These are phyloP conservation scores for Monodelphis domestica DNA, from an alignment of 2,797 vertebrate genomes.

Conservation along the genomic window DNA sequence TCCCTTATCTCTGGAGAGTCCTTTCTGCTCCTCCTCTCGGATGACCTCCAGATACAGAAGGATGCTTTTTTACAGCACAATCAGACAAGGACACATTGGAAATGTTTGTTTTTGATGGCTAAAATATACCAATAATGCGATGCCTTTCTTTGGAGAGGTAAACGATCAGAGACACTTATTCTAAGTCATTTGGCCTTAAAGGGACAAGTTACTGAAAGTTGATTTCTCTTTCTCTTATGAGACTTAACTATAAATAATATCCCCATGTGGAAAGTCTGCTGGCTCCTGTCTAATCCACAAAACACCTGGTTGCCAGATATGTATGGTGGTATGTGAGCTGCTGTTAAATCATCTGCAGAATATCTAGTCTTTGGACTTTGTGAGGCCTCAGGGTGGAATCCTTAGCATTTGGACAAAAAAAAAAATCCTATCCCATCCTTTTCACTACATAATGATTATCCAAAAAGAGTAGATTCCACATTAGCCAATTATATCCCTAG, in stretches of 20 bases:
- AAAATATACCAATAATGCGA: constrained; percentile 47
- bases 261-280: constrained; percentile 65
- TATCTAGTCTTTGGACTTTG: constrained; percentile 25
- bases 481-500: not conserved
- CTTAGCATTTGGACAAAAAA: constrained; percentile 40
- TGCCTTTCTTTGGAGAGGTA: constrained; percentile 57
- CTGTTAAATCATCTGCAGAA: constrained; percentile 16
- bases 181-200: constrained; percentile 52
- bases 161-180: constrained; percentile 33
- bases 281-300: constrained; percentile 73
- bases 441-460: constrained; percentile 32
- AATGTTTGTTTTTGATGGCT: constrained; percentile 62
- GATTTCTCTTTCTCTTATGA: constrained; percentile 60
- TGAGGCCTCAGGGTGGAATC: constrained; percentile 45
- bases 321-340: constrained; percentile 38
- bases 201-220: constrained; percentile 62
- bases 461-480: constrained; percentile 36
- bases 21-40: constrained; percentile 53
- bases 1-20: constrained; percentile 60
- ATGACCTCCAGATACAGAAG: constrained; percentile 63
- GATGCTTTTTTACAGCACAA: constrained; percentile 48
- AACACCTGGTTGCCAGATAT: constrained; percentile 74
- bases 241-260: constrained; percentile 75
- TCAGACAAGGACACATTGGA: constrained; percentile 46
- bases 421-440: constrained; percentile 48